Evolutionary conservation across 1,140 invertebrate genomes (phyloP), one percentile per base, ranked within the genome.

Genomic region (Pseudomyrmex concolor): DNA sequence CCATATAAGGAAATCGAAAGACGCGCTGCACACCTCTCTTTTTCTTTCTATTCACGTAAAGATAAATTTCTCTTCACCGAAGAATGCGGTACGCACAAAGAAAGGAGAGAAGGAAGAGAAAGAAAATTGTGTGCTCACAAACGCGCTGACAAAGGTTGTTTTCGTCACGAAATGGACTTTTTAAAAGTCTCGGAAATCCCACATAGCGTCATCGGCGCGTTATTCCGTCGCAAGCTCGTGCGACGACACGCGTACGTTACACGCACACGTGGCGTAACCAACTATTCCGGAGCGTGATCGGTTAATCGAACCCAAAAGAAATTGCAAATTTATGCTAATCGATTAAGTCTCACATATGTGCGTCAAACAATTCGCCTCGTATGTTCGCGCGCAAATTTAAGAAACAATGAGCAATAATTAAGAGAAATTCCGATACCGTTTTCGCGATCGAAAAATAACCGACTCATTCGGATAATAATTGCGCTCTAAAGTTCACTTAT

Each of bases 131-230:
- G 34, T 34, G 34, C 70, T 19, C 12, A 7, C 34, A 34, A 22
- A 22, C 17, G 19, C 17, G 19, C 7, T n/a, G 3, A 25, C 48
- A 10, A 12, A 48, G 9, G 51, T 70, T n/a, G 22, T 59, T 70
- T 5, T 7, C n/a, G 19, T 78, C 64, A 34, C 19, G 1, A 83
- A 72, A 78, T 84, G 2, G 19, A 76, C 55, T 66, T 89, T 85
- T 84, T 72, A 59, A 67, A 73, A 80, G 25, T 86, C 67, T 71
- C 64, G 88, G 88, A 85, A 89, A 89, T 89, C 78, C 88, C 88
- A 25, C 70, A 68, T 89, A 88, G 57, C 88, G 88, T 89, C 88
- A 89, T 89, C 73, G 22, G 43, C 67, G 34, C 51, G 13, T 22
- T 67, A 57, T 55, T 80, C 57, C 59, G 66, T 62, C 63, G 63